phyloP scores from a whole-genome alignment of 2,888 invertebrate species.

The Apodemia duryi region DNA sequence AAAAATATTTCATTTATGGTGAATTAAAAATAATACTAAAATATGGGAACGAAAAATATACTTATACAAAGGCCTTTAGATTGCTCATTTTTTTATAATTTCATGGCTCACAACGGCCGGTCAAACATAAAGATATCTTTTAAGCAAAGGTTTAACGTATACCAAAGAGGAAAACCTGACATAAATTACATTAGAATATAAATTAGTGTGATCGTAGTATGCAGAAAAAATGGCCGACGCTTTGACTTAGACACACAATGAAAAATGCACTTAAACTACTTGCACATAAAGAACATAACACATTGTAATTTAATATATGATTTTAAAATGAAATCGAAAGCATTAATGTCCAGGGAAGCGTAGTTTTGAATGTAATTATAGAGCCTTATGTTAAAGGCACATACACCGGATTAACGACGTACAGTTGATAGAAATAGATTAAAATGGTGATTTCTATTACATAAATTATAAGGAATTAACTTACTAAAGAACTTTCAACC shows the following conservation, averaged over 20 bases:
- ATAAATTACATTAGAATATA: slow-evolving; percentile 77
- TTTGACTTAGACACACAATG: slow-evolving; percentile 24
- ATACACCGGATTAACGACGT: not conserved
- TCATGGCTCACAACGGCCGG: slow-evolving; percentile 19
- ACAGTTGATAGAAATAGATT: not conserved
- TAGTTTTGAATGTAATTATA: slow-evolving; percentile 14
- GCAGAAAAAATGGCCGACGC: slow-evolving; percentile 44
- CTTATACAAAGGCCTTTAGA: not conserved
- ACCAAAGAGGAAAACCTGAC: slow-evolving; percentile 44
- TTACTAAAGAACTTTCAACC: too few species aligned
- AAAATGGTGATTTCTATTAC: not conserved
- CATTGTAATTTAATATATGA: slow-evolving; percentile 7
- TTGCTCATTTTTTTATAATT: slow-evolving; percentile 16
- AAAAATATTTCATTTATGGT: too few species aligned
- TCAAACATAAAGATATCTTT: slow-evolving; percentile 16
- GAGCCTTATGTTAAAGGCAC: slow-evolving; percentile 8
- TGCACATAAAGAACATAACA: slow-evolving; percentile 8
- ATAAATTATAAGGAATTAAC: too few species aligned
- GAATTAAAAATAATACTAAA: too few species aligned
- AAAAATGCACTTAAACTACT: slow-evolving; percentile 22
- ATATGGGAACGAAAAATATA: not conserved
- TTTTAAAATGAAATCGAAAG: slow-evolving; percentile 29
- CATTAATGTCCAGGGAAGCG: slow-evolving; percentile 27
- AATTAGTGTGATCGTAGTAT: slow-evolving; percentile 67
- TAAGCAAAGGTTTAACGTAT: slow-evolving; percentile 45